Evolutionary conservation across 2,888 invertebrate genomes (phyloP), one percentile per base, ranked within the genome.

Genomic region (Eupithecia exiguata): DNA sequence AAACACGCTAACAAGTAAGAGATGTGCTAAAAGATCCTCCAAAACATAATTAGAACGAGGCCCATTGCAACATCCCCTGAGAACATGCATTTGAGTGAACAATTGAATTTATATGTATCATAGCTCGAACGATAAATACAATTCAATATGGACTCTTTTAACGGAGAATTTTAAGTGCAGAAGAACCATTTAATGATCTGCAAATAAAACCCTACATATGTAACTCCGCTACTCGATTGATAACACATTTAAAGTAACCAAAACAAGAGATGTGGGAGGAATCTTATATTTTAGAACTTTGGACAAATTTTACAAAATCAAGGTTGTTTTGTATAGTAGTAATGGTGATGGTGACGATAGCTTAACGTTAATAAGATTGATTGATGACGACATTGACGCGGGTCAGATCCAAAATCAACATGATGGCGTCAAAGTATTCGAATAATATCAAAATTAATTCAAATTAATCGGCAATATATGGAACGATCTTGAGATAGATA

Each of bases 1-100:
- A 80, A 85, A 89, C 88, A 90, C 89, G 90, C 80, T 78, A 79
- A 76, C 78, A 77, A 83, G 79, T 84, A 81, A 30, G 82, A 85
- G 86, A 91, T 82, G 88, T 90, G 91, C 88, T 92, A 92, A 91
- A 89, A 88, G 82, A 86, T 84, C 83, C 76, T 82, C 83, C 82
- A 82, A 84, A 87, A 86, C 84, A 61, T 88, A 92, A 92, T 89
- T 89, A 88, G 91, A 90, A 82, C 93, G 86, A 93, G 92, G 94
- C 87, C 86, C 78, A 84, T 93, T 93, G 87, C 92, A 84, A 88
- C 86, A 93, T 82, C 70, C 81, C 87, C 86, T 92, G 93, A 86
- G 93, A 93, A 91, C 76, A 82, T 83, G 80, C 83, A 80, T 76
- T 72, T 18, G 70, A 63, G 76, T 71, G 43, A 84, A 89, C 89